phyloP scores from a whole-genome alignment of 1,140 invertebrate genomes.

The Lasaia peninsularis region DNA sequence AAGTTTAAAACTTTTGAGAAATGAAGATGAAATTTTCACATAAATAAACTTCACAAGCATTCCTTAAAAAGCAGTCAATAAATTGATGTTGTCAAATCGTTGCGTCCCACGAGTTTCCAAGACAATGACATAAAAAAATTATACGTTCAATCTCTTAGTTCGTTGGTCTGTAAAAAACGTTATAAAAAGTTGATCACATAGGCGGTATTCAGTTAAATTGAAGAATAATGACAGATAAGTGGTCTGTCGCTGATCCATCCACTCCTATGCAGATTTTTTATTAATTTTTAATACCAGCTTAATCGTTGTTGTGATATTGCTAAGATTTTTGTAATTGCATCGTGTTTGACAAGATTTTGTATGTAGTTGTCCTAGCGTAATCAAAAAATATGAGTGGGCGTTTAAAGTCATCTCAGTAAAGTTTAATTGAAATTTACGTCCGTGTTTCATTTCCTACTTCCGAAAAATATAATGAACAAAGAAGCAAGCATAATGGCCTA shows the following conservation, averaged over 20 bases:
- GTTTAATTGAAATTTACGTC: too few species aligned
- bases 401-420: too few species aligned
- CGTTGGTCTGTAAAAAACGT: not conserved
- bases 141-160: not conserved
- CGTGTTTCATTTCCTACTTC: too few species aligned
- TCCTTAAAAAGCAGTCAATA: not conserved
- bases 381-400: too few species aligned
- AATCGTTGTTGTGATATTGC: not conserved
- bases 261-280: not conserved
- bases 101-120: not conserved
- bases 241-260: not conserved
- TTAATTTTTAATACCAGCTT: not conserved
- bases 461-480: too few species aligned
- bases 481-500: too few species aligned
- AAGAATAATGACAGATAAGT: constrained; percentile 6
- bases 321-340: too few species aligned
- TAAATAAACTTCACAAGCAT: not conserved
- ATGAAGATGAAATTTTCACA: too few species aligned
- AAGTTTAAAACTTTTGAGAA: too few species aligned
- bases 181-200: not conserved
- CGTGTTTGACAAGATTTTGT: too few species aligned
- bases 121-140: not conserved
- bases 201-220: not conserved
- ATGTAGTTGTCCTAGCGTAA: too few species aligned
- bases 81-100: not conserved